Base-by-base conservation (phyloP, 2,113 vertebrate species). In the Grammomys dolichurus region DNA sequence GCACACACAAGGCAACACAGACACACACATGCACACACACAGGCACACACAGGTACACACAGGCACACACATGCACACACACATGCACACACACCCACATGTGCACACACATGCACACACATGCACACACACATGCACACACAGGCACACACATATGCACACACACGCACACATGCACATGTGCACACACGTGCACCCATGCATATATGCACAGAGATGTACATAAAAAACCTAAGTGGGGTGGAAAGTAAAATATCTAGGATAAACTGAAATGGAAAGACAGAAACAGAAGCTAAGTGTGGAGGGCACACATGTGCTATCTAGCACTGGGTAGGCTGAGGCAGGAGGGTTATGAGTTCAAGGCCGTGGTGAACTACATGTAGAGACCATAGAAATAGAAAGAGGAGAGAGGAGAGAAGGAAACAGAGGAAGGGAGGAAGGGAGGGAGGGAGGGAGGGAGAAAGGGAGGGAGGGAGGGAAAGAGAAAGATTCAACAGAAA, bases 401-500 rank as follows among this genome's bases (percentile, higher is more conserved):
- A 20, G 72, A 75, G 60, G 17, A 20, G 58, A 63, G 60, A 24
- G 60, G 22, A 56, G 58, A 58, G 17, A 58, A 17, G 19, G 24
- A 28, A 7, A 48, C 2, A 31, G 6, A 26, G 48, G 31, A 8
- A 0, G 31, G 26, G 12, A 33, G 1, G 24, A 13, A 51, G 76
- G 28, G 12, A 51, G 31, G 4, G 31, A 26, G 60, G 3, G 17
- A 58, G 33, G 14, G 65, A 69, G 4, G 36, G 28, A 78, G 31
- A 33, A 28, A 5, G 46, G 46, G 31, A 19, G 3, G 0, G 36
- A n/a, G 10, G 19, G 17, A 20, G 40, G 12, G 28, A 33, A 5
- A 76, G 33, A 80, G 20, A 81, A 56, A 31, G 48, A 51, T 78
- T 51, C 76, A 82, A 82, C 46, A 31, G 33, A n/a, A 63, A 17